Evolutionary conservation across 2,888 invertebrate genomes (phyloP).

Genomic region (Dicyrtoma fusca): DNA sequence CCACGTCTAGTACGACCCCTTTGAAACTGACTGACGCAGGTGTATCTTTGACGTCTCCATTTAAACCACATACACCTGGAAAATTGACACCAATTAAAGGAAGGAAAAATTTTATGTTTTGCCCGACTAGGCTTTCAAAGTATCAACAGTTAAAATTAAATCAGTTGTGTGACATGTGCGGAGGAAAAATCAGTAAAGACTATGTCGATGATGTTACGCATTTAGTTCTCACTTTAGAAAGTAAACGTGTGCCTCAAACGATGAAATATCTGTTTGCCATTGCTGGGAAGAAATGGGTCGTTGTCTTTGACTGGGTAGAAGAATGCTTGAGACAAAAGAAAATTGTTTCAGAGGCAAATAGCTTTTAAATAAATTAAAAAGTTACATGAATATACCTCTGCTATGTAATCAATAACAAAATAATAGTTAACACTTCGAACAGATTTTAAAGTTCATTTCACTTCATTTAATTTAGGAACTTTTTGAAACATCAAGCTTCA

Average conservation of each 20-base stretch:
- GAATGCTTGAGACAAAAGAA: slow-evolving; percentile 42
- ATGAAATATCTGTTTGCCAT: slow-evolving; percentile 54
- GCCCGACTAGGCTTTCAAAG: slow-evolving; percentile 46
- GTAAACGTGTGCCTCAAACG: slow-evolving; percentile 49
- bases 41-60: not conserved
- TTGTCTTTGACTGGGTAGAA: slow-evolving; percentile 51
- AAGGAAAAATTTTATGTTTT: slow-evolving; percentile 32
- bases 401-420: not conserved
- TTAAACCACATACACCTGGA: not conserved
- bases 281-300: slow-evolving; percentile 54
- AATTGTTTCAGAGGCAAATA: slow-evolving; percentile 46
- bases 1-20: not conserved
- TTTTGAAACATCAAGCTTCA: slow-evolving; percentile 47
- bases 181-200: slow-evolving; percentile 41
- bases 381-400: too few relatives aligned
- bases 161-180: slow-evolving; percentile 41
- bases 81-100: not conserved
- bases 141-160: slow-evolving; percentile 37
- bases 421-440: too few relatives aligned
- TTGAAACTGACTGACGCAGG: not conserved
- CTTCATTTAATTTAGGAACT: slow-evolving; percentile 27
- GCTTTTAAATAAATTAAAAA: slow-evolving; percentile 3
- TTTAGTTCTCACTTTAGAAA: slow-evolving; percentile 46
- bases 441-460: not conserved
- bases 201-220: slow-evolving; percentile 48